These are phyloP conservation scores for Plutomurus gul DNA, from an alignment of 1,140 invertebrate genomes.

Conservation along the genomic window DNA sequence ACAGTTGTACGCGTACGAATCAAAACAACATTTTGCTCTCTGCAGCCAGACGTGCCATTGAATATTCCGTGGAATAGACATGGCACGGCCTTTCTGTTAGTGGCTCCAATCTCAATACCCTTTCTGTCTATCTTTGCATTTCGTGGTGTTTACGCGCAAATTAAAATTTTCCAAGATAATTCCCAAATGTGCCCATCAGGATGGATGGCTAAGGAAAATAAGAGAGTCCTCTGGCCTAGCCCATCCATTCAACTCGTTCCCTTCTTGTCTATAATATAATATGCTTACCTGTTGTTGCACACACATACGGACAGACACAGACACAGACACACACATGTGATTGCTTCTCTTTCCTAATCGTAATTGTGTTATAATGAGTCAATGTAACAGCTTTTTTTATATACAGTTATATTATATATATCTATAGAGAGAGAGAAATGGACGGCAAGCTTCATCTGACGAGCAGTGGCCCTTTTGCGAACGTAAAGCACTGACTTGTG, in stretches of 20 bases:
- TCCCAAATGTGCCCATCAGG: background rate
- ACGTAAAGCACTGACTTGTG: too few relatives aligned
- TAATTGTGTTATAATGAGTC: too few relatives aligned
- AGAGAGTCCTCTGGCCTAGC: background rate
- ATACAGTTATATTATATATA: too few relatives aligned
- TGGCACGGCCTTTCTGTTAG: background rate
- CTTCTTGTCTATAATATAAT: background rate
- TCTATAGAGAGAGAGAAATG: too few relatives aligned
- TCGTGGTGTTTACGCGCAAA: slow-evolving; percentile 10
- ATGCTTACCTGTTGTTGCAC: background rate
- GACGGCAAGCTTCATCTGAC: too few relatives aligned
- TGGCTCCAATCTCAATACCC: background rate
- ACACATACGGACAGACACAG: too few relatives aligned
- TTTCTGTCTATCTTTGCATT: slow-evolving; percentile 16
- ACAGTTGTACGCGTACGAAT: background rate
- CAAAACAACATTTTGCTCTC: slow-evolving; percentile 12
- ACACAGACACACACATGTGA: too few relatives aligned
- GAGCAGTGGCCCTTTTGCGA: too few relatives aligned
- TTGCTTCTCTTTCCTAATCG: too few relatives aligned
- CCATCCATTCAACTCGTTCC: background rate
- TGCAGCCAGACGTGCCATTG: background rate
- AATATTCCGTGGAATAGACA: too few relatives aligned
- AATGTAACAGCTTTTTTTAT: too few relatives aligned
- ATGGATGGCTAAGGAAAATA: background rate
- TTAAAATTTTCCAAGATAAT: background rate